Base-by-base conservation (phyloP, 23 tunicate species). In the Trididemnum clinides region DNA sequence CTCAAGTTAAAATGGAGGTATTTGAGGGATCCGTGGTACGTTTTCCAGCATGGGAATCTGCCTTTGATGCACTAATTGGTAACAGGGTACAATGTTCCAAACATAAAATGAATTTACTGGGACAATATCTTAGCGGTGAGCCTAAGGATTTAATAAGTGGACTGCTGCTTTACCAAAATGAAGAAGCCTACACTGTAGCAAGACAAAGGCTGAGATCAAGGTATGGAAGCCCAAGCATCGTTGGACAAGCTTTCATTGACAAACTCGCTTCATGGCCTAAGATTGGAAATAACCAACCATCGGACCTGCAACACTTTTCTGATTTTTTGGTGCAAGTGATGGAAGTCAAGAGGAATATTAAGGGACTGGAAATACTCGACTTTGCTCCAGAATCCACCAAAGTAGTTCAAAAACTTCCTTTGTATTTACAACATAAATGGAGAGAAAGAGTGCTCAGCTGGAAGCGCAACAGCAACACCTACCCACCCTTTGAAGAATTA, bases 21-120 rank as follows among this genome's bases (percentile, higher is more conserved):
- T 58, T 79, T 57, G n/a, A 30, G 15, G 84, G 84, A 5, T n/a
- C 27, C 10, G 37, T 57, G 5, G 57, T 79, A 18, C 28, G 57
- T n/a, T 79, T 51, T 30, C 84, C 84, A 4, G 23, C 84, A 10
- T 79, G 84, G 84, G 84, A 79, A 57, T 57, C 58, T 31, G 58
- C 84, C 36, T 79, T 79, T 37, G 71, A 79, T 12, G 84, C 71
- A 2, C 28, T 79, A 10, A 57, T 79, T 2, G 84, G 51, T 7
- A 15, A 51, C 20, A 58, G 36, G 22, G 70, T 57, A 3, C 21
- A 31, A 2, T 79, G 84, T 27, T 23, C 51, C 5, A 37, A 51
- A 79, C 22, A 51, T n/a, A 79, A 57, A 30, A 2, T 79, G 71
- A 79, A 79, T 79, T 28, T 79, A 19, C 36, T 79, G 4, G n/a